A percentile compares a stretch with the other conserved stretches of the same genome.
Conservation (phyloP, 2,113 vertebrate species). For the Rhineura floridana region DNA sequence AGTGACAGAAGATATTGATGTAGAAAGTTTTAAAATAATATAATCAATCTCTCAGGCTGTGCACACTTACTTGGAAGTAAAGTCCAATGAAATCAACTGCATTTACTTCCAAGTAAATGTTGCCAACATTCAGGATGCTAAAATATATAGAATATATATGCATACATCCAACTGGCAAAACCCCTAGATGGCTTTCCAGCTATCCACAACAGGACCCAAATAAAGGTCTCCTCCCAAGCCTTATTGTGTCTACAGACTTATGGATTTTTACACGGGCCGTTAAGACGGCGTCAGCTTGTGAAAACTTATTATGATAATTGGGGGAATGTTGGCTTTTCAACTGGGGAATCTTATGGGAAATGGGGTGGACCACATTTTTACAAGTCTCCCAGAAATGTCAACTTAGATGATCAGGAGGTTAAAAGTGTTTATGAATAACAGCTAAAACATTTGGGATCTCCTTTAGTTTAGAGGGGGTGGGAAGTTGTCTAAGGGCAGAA, state of each 20-base stretch:
- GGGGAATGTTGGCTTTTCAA: conserved; percentile 62
- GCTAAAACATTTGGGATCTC: background rate
- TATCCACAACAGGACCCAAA: conserved; percentile 39
- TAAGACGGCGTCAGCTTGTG: conserved; percentile 34
- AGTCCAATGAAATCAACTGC: background rate
- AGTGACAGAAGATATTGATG: conserved; percentile 24
- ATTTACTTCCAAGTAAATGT: conserved; percentile 9
- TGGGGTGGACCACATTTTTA: conserved; percentile 60
- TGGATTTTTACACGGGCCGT: conserved; percentile 48
- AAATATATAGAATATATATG: conserved; percentile 38
- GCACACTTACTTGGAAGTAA: conserved; percentile 7
- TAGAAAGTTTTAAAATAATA: conserved; percentile 48
- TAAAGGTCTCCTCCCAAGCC: conserved; percentile 32
- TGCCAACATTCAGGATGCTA: conserved; percentile 5
- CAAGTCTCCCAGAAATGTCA: conserved; percentile 46
- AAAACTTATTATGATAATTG: conserved; percentile 49
- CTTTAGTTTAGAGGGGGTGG: background rate
- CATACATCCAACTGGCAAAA: conserved; percentile 41
- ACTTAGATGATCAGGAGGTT: background rate
- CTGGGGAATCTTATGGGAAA: conserved; percentile 59
- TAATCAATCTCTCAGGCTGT: conserved; percentile 28
- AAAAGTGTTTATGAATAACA: background rate
- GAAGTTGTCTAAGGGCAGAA: background rate
- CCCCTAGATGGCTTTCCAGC: conserved; percentile 47
- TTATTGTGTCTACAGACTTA: conserved; percentile 48